Conservation (phyloP, 2,888 invertebrate genomes). For the Creontiades dilutus region DNA sequence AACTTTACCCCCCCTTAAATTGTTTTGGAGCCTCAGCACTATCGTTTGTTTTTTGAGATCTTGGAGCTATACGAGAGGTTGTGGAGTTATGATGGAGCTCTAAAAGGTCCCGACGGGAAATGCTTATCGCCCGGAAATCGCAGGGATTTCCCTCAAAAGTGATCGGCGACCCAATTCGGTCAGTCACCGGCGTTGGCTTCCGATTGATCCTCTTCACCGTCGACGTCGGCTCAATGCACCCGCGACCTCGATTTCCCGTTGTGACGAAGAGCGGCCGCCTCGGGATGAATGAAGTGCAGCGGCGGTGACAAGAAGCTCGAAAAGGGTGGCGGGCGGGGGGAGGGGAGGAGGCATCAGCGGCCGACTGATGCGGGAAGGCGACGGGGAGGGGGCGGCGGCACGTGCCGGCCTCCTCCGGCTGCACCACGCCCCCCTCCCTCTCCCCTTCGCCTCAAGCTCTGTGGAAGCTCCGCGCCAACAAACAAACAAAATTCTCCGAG, state of each 20-base stretch:
- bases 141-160: no score
- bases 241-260: conserved; percentile 30
- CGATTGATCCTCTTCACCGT: background rate
- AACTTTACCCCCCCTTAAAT: no score
- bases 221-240: conserved; percentile 22
- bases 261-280: background rate
- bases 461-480: conserved; percentile 22
- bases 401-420: conserved; percentile 24
- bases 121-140: no score
- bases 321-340: background rate
- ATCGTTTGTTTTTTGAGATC: no score
- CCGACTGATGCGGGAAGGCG: background rate
- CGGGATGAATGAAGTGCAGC: conserved; percentile 36
- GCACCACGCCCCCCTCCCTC: conserved; percentile 27
- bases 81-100: no score
- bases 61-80: no score
- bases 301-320: background rate
- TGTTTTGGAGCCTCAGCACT: no score
- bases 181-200: background rate
- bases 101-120: no score
- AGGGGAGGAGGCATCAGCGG: background rate
- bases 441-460: background rate
- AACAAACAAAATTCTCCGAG: conserved; percentile 2
- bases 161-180: background rate
- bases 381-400: background rate